Evolutionary conservation across 2,797 vertebrate genomes (phyloP).

Genomic region (Melanotaenia boesemani): DNA sequence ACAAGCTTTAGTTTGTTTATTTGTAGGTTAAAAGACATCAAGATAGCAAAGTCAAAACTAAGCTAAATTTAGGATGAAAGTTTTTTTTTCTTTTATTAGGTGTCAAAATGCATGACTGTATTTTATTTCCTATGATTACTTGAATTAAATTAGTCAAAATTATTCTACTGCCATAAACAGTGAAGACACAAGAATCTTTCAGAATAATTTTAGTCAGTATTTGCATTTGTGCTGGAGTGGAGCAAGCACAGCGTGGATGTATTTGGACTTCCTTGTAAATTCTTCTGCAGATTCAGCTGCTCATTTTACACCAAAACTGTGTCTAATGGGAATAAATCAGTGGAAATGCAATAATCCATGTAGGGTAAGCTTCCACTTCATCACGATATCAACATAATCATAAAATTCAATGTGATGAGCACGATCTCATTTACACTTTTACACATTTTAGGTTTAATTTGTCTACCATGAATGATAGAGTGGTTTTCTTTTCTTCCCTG

Average conservation of each 20-base stretch:
- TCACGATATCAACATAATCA: not conserved
- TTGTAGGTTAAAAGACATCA: not conserved
- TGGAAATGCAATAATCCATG: not conserved
- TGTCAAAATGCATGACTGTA: slow-evolving; percentile 3
- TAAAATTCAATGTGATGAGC: not conserved
- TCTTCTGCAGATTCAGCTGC: slow-evolving; percentile 24
- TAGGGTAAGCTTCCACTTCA: not conserved
- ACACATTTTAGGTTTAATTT: not conserved
- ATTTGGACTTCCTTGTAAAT: slow-evolving; percentile 5
- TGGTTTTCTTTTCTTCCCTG: not conserved
- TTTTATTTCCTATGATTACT: slow-evolving; percentile 11
- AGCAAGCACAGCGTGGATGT: slow-evolving; percentile 5
- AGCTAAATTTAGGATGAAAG: not conserved
- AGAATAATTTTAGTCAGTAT: slow-evolving; percentile 8
- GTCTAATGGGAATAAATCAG: slow-evolving; percentile 13
- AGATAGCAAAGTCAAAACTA: not conserved
- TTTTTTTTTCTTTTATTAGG: not conserved
- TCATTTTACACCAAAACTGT: slow-evolving; percentile 1
- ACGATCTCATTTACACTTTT: not conserved
- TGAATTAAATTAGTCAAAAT: slow-evolving; percentile 8
- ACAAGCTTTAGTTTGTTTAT: slow-evolving; percentile 1
- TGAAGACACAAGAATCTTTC: slow-evolving; percentile 1
- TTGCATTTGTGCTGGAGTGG: slow-evolving; percentile 18
- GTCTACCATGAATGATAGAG: not conserved
- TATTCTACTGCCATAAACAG: not conserved